Percentiles rank a stretch among this genome's conserved stretches.
Conservation (phyloP, 2,797 vertebrate species). For the Neosilurus hyrtlii region DNA sequence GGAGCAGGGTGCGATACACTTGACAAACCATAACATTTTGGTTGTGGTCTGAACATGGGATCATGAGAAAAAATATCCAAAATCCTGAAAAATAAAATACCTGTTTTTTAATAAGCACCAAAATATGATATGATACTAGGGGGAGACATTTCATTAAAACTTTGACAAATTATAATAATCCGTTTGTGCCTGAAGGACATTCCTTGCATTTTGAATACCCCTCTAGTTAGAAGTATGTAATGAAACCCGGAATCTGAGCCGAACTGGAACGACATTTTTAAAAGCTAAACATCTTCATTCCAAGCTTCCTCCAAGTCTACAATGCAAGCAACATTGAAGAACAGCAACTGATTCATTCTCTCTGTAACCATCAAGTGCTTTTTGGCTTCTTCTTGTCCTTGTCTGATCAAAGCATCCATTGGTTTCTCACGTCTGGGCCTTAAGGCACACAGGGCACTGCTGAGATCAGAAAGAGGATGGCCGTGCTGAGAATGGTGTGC, state of each 20-base stretch:
- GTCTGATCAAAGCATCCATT: background rate
- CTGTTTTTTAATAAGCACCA: too few species aligned
- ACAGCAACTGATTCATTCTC: background rate
- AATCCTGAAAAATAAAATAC: too few species aligned
- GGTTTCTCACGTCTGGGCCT: too few species aligned
- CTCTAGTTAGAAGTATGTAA: background rate
- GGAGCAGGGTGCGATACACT: too few species aligned
- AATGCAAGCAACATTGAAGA: background rate
- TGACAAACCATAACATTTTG: too few species aligned
- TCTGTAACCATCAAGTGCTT: background rate
- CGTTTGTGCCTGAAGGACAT: too few species aligned
- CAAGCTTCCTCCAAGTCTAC: background rate
- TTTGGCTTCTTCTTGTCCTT: background rate
- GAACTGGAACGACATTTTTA: background rate
- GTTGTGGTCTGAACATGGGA: too few species aligned
- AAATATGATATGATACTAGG: too few species aligned
- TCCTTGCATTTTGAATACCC: too few species aligned
- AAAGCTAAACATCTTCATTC: background rate
- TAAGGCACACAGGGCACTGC: slow-evolving; percentile 4
- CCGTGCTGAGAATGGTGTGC: slow-evolving; percentile 58
- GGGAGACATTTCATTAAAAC: too few species aligned
- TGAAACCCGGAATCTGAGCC: background rate
- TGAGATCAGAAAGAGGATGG: background rate
- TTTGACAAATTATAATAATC: too few species aligned
- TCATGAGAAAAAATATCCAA: too few species aligned